Conservation (phyloP, 2,113 vertebrate genomes). For the Pionites leucogaster region DNA sequence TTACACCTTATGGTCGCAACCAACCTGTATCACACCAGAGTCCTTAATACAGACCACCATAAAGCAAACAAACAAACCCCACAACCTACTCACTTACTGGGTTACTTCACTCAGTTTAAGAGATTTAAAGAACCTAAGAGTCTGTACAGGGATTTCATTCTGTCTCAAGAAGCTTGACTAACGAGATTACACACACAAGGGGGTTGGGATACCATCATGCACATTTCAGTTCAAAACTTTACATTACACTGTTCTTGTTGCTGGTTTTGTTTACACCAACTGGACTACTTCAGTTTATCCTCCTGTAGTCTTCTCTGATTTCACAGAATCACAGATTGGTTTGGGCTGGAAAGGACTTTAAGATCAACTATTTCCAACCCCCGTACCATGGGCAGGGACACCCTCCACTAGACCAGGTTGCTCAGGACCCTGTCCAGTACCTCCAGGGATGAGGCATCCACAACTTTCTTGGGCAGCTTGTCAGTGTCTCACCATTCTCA, state of each 20-base stretch:
- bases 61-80: neutral
- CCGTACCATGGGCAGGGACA: neutral
- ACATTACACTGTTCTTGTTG: neutral
- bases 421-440: neutral
- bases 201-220: rapidly evolving
- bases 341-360: neutral
- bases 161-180: neutral
- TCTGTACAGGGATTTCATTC: neutral
- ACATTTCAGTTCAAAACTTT: neutral
- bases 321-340: neutral
- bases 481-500: neutral
- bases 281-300: neutral
- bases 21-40: neutral
- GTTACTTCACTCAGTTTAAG: neutral
- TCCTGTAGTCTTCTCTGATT: neutral
- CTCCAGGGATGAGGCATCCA: neutral
- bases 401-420: neutral
- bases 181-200: neutral
- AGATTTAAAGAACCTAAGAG: neutral
- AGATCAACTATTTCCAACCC: neutral
- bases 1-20: neutral
- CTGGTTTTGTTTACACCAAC: neutral
- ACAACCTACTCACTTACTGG: neutral
- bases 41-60: neutral
- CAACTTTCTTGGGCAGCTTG: neutral